Base-by-base conservation (phyloP, 1,140 invertebrate species). In the Caenorhabditis briggsae region DNA sequence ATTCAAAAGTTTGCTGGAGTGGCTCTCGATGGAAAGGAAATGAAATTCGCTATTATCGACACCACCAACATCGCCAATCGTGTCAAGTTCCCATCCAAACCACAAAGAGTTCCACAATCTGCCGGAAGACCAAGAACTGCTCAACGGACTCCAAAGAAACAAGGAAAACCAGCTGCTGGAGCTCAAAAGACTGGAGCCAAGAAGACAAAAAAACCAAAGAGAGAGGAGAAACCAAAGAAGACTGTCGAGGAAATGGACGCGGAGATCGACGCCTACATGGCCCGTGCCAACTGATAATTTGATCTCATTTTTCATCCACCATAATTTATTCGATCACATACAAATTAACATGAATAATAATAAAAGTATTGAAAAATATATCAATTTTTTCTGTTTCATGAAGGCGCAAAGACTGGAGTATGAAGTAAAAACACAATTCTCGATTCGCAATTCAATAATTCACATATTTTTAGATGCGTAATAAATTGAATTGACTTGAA, bases 261-360 rank as follows among this genome's bases (percentile, higher is more conserved):
- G 1, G 87, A 88, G 43, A 70, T 88, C 53, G 87, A 88, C 43
- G 87, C 85, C 9, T 88, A 88, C 78, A 88, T 88, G 87, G 43
- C 18, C 23, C 43, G 50, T 11, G 43, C 70, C 9, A 70, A 18
- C n/a, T 46, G 56, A 58, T 70, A 70, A n/a, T 33, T 70, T 70
- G 25, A 48, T 46, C 43, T 25, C 16, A 43, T 46, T 70, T 70
- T 46, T 48, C 50, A 33, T 2, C 3, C 33, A 33, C 33, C 33
- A 33, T 33, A 33, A 33, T 33, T 33, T 33, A 33, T 33, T 33
- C 33, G 33, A 33, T 33, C 33, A 33, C 33, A 33, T 33, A 33
- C 33, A 33, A 33, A 33, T 1, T 33, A 33, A 33, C 1, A 33
- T 33, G 1, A 33, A 33, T 33, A 33, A n/a, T n/a, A 33, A 33